These are phyloP conservation scores for Strigamia crassipes DNA, from an alignment of 2,888 invertebrate genomes.

Conservation along the genomic window DNA sequence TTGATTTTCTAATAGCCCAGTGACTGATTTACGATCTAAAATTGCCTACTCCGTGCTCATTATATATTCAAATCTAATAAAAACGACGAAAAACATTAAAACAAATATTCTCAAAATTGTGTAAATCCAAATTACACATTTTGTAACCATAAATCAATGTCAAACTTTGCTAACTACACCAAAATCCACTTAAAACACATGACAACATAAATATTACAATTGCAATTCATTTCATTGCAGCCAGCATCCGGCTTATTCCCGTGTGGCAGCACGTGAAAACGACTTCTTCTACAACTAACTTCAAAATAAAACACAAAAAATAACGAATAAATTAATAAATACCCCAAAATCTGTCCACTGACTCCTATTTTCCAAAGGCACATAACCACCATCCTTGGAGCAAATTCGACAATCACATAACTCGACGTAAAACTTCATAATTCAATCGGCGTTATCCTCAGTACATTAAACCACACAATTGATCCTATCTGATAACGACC, in stretches of 20 bases:
- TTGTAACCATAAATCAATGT: too few species aligned
- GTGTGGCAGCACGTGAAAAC: neutral
- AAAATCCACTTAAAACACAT: too few species aligned
- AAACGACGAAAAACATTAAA: too few species aligned
- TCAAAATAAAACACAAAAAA: neutral
- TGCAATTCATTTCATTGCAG: too few species aligned
- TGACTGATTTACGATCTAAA: too few species aligned
- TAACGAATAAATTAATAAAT: neutral
- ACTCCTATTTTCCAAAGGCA: neutral
- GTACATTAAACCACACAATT: neutral
- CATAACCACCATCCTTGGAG: neutral
- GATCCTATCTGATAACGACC: neutral
- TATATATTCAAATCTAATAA: too few species aligned
- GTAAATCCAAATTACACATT: too few species aligned
- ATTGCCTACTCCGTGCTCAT: too few species aligned
- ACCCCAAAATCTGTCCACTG: constrained; percentile 11
- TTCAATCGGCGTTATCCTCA: neutral
- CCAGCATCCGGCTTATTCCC: neutral
- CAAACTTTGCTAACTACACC: too few species aligned
- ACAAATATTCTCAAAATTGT: too few species aligned
- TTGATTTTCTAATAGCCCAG: too few species aligned
- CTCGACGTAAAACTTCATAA: neutral
- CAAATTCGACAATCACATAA: neutral
- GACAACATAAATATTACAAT: too few species aligned
- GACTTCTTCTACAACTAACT: neutral